phyloP scores from a whole-genome alignment of 1,140 invertebrate genomes.

The Homarus americanus region DNA sequence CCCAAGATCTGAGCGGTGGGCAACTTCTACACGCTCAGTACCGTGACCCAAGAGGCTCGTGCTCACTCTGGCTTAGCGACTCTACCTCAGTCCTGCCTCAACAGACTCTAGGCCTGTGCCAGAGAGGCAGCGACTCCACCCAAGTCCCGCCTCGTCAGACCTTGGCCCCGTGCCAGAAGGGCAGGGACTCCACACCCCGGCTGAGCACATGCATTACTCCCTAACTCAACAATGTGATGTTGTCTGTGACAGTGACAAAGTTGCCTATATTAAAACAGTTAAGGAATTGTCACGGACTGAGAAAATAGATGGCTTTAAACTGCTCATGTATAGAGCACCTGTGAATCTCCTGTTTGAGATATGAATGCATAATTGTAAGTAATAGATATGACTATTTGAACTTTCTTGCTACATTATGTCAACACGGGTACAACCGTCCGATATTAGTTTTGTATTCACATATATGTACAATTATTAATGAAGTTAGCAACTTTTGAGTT shows the following conservation, averaged over 20 bases:
- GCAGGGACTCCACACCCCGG: constrained; percentile 27
- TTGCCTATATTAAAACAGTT: constrained; percentile 34
- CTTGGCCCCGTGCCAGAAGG: constrained; percentile 24
- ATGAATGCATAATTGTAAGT: constrained; percentile 46
- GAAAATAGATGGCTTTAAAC: constrained; percentile 61
- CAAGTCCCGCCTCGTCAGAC: constrained; percentile 55
- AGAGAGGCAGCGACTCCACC: constrained; percentile 40
- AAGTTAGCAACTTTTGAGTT: constrained; percentile 41
- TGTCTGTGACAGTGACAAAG: constrained; percentile 48
- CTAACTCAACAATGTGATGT: constrained; percentile 41
- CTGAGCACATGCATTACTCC: constrained; percentile 61
- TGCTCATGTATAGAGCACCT: constrained; percentile 61
- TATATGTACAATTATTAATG: constrained; percentile 65
- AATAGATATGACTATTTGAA: constrained; percentile 46
- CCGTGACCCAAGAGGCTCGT: constrained; percentile 59
- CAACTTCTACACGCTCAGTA: constrained; percentile 4
- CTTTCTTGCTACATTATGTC: constrained; percentile 64
- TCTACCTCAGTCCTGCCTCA: constrained; percentile 68
- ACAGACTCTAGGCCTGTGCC: constrained; percentile 19
- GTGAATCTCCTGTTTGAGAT: constrained; percentile 64
- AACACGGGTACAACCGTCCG: constrained; percentile 71
- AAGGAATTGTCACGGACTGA: constrained; percentile 36
- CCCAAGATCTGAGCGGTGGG: constrained; percentile 69
- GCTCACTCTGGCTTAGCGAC: constrained; percentile 49
- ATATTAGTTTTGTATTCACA: constrained; percentile 71